A percentile compares a stretch with the other conserved stretches of the same genome.
Evolutionary conservation across 2,797 vertebrate species (phyloP).

Genomic region (Diplodus sargus): DNA sequence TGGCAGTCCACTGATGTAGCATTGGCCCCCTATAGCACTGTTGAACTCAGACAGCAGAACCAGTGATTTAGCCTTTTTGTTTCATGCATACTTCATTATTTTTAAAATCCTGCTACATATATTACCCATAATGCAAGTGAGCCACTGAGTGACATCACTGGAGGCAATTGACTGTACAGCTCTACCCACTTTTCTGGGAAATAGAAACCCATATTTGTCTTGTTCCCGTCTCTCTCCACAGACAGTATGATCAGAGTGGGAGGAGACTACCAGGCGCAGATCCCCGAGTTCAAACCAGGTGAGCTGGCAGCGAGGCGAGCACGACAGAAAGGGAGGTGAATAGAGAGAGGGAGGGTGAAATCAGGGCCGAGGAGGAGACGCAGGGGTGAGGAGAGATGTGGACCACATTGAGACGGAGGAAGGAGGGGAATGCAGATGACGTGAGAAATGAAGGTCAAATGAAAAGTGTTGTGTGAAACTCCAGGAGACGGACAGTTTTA

Average conservation of each 20-base stretch:
- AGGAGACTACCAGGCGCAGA: slow-evolving; percentile 94
- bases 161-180: neutral
- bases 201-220: slow-evolving; percentile 1
- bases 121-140: no score
- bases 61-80: no score
- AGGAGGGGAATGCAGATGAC: slow-evolving; percentile 40
- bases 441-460: slow-evolving; percentile 40
- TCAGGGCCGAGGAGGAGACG: slow-evolving; percentile 20
- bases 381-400: slow-evolving; percentile 25
- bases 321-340: neutral
- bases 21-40: no score
- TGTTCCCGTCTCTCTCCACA: slow-evolving; percentile 62
- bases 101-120: no score
- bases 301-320: slow-evolving; percentile 40
- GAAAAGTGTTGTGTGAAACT: slow-evolving; percentile 5
- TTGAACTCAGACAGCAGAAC: no score
- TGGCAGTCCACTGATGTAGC: no score
- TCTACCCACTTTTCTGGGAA: neutral
- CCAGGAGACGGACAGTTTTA: neutral
- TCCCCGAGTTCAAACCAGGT: slow-evolving; percentile 96
- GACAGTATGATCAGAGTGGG: slow-evolving; percentile 98
- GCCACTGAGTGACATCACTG: no score
- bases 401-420: slow-evolving; percentile 29
- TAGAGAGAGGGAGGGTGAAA: slow-evolving; percentile 1
- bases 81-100: no score